Conservation (phyloP, 1,140 invertebrate genomes). For the Macrocentrus cingulum region DNA sequence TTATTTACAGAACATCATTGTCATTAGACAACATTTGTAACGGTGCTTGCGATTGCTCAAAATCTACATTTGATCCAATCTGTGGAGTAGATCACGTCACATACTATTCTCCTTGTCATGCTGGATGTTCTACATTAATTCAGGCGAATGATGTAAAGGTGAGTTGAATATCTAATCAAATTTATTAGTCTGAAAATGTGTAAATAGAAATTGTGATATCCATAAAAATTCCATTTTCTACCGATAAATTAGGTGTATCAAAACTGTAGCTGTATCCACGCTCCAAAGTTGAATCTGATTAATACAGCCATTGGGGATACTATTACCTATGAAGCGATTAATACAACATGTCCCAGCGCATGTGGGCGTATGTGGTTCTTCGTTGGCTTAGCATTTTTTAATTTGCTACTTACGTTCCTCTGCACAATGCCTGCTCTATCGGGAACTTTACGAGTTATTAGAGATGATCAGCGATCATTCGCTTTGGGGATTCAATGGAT, state of each 20-base stretch:
- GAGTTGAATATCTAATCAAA: conserved; percentile 17
- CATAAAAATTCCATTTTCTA: background rate
- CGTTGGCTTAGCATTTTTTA: conserved; percentile 67
- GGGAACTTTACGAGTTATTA: conserved; percentile 77
- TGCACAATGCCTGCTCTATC: conserved; percentile 77
- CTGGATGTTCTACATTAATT: conserved; percentile 67
- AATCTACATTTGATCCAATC: conserved; percentile 65
- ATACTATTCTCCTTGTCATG: conserved; percentile 84
- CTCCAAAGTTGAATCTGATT: conserved; percentile 29
- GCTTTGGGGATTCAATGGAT: conserved; percentile 87
- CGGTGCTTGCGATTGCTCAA: conserved; percentile 64
- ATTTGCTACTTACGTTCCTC: conserved; percentile 77
- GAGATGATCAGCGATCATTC: conserved; percentile 80
- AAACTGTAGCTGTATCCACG: conserved; percentile 62
- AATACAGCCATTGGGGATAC: conserved; percentile 31
- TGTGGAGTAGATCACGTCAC: conserved; percentile 79
- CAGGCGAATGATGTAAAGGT: conserved; percentile 44
- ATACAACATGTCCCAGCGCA: conserved; percentile 65
- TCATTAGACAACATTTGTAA: conserved; percentile 64
- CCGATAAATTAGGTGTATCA: conserved; percentile 53
- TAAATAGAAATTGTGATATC: background rate
- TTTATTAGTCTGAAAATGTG: conserved; percentile 7
- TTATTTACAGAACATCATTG: conserved; percentile 36
- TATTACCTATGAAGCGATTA: conserved; percentile 61
- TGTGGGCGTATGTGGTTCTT: conserved; percentile 71